phyloP scores from a whole-genome alignment of 2,797 vertebrate species.

The Morelia viridis region DNA sequence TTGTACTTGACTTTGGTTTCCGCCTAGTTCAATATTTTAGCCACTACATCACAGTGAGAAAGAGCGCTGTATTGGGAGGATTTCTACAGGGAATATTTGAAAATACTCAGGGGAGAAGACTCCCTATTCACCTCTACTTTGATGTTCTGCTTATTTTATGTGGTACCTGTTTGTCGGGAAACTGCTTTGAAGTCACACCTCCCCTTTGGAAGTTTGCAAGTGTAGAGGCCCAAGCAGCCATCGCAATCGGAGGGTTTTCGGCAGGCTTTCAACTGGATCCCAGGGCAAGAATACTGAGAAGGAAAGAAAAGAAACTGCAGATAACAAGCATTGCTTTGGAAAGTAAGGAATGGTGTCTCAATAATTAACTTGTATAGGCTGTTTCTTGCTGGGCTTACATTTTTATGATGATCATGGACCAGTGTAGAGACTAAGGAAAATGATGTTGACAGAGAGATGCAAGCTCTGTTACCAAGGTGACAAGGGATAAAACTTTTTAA shows the following conservation, averaged over 20 bases:
- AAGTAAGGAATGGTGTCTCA: background rate
- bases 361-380: background rate
- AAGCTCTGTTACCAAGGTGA: background rate
- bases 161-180: slow-evolving; percentile 64
- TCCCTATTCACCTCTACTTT: background rate
- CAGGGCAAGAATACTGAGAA: slow-evolving; percentile 58
- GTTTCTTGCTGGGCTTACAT: background rate
- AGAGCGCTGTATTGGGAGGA: background rate
- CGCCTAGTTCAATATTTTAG: background rate
- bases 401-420: background rate
- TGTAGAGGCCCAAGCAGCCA: slow-evolving; percentile 72
- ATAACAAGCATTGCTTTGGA: background rate
- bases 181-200: slow-evolving; percentile 61
- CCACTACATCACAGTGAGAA: background rate
- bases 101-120: too few species aligned
- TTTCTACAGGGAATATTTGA: background rate
- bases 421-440: background rate
- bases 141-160: fast-evolving
- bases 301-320: background rate
- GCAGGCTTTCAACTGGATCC: slow-evolving; percentile 59
- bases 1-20: background rate
- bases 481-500: background rate
- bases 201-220: slow-evolving; percentile 58
- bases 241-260: slow-evolving; percentile 61
- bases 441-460: background rate